These are phyloP conservation scores for Mimumesa dahlbomi DNA, from an alignment of 2,888 invertebrate genomes.

Conservation along the genomic window DNA sequence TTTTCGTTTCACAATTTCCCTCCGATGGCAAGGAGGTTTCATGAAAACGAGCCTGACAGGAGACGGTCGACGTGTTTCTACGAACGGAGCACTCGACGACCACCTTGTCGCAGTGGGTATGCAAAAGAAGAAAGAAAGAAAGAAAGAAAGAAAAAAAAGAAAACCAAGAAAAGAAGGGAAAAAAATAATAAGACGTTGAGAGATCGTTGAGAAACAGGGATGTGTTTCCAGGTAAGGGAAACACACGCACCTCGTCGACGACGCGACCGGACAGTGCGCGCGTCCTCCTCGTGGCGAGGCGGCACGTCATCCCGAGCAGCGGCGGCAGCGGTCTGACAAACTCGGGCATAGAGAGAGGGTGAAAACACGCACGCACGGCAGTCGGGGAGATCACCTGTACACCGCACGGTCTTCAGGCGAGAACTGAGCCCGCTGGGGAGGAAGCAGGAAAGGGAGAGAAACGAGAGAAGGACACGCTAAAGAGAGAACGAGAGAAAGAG, in stretches of 20 bases:
- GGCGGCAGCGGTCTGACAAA: conserved; percentile 44
- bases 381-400: conserved; percentile 54
- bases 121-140: too few species aligned
- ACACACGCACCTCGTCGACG: conserved; percentile 42
- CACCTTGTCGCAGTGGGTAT: too few species aligned
- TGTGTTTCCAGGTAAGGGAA: background rate
- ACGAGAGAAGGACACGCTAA: too few species aligned
- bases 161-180: background rate
- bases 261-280: conserved; percentile 40
- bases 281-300: conserved; percentile 56
- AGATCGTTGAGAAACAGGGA: too few species aligned
- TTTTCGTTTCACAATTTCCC: background rate
- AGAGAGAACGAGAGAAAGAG: too few species aligned
- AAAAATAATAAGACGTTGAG: background rate
- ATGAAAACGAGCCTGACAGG: conserved; percentile 27
- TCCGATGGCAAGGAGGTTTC: background rate
- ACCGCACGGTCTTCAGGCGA: conserved; percentile 74
- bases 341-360: conserved; percentile 39
- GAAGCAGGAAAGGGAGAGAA: conserved; percentile 44
- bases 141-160: too few species aligned
- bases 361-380: conserved; percentile 15
- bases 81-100: background rate
- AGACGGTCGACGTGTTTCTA: conserved; percentile 7
- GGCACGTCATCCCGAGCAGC: conserved; percentile 50
- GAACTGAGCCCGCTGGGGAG: conserved; percentile 71